phyloP scores from a whole-genome alignment of 2,888 invertebrate species.

The Cephus spinipes region DNA sequence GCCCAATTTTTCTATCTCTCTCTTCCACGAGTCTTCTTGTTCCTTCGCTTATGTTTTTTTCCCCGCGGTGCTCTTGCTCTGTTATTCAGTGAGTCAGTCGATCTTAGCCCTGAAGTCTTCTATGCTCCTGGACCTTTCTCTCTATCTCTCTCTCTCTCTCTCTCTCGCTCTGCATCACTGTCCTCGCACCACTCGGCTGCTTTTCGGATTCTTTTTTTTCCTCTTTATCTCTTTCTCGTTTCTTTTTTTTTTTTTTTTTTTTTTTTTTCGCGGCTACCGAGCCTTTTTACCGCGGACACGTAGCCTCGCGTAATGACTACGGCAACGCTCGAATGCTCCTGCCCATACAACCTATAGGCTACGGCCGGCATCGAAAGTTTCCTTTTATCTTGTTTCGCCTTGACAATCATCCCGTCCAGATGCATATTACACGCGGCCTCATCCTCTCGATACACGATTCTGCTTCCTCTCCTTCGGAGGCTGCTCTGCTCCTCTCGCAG shows the following conservation, averaged over 20 bases:
- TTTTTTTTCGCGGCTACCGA: slow-evolving; percentile 40
- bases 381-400: slow-evolving; percentile 8
- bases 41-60: background rate
- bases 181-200: slow-evolving; percentile 16
- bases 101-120: background rate
- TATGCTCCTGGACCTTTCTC: background rate
- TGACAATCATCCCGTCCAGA: slow-evolving; percentile 10
- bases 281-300: slow-evolving; percentile 56
- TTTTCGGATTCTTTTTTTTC: slow-evolving; percentile 7
- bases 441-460: background rate
- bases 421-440: slow-evolving; percentile 4
- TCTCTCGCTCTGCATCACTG: slow-evolving; percentile 1
- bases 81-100: background rate
- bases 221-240: slow-evolving; percentile 7
- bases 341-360: slow-evolving; percentile 26
- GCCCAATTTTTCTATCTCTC: background rate
- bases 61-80: slow-evolving; percentile 12
- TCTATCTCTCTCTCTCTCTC: background rate
- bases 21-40: background rate
- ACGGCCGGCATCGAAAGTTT: background rate
- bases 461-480: background rate
- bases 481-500: background rate
- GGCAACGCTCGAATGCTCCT: slow-evolving; percentile 52
- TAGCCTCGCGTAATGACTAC: slow-evolving; percentile 44
- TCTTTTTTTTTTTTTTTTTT: slow-evolving; percentile 43